Evolutionary conservation across 2,113 vertebrate species (phyloP).

Genomic region (Hystrix brachyura): DNA sequence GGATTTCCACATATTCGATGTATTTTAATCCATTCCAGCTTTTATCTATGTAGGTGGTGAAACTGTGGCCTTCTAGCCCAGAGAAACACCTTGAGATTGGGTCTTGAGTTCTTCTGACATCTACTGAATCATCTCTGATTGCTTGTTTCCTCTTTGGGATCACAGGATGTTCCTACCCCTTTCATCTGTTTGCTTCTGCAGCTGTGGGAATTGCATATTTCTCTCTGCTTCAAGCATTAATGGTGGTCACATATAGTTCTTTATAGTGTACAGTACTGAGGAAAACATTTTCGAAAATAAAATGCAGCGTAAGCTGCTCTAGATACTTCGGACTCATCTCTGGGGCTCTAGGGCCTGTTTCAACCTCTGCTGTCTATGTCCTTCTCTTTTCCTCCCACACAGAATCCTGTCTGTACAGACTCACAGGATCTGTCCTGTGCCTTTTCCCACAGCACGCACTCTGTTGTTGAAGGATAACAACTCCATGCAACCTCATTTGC

Average conservation of each 20-base stretch:
- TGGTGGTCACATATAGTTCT: not conserved
- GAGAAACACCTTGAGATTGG: not conserved
- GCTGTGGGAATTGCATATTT: not conserved
- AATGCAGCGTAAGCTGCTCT: not conserved
- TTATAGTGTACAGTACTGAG: not conserved
- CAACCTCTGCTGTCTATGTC: fast-evolving
- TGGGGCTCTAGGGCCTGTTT: not conserved
- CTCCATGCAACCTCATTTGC: not conserved
- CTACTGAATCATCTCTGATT: not conserved
- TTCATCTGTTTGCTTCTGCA: fast-evolving
- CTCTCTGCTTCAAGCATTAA: not conserved
- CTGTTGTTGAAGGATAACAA: not conserved
- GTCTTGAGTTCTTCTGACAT: not conserved
- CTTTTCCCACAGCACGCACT: not conserved
- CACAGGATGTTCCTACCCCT: fast-evolving
- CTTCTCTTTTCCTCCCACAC: not conserved
- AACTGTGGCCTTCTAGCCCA: not conserved
- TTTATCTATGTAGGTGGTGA: not conserved
- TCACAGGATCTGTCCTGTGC: fast-evolving
- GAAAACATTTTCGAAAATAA: not conserved
- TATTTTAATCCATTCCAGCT: not conserved
- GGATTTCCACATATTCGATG: not conserved
- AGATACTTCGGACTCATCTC: not conserved
- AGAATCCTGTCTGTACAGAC: not conserved
- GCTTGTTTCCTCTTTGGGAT: not conserved